These are phyloP conservation scores for Cryptocheilus praepositus DNA, from an alignment of 2,888 invertebrate genomes.

Conservation along the genomic window DNA sequence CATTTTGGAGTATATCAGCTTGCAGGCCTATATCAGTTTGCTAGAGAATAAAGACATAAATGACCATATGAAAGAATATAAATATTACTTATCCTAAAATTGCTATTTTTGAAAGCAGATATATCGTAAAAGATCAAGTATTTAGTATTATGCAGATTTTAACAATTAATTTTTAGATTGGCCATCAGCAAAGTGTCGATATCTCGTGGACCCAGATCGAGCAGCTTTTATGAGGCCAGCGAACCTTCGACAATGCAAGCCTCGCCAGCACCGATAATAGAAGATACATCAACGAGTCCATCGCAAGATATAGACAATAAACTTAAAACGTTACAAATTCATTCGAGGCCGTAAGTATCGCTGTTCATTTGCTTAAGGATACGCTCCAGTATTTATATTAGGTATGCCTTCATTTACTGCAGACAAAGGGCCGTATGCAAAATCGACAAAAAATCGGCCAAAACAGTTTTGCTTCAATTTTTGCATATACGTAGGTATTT, in stretches of 20 bases:
- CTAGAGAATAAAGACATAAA: too few relatives aligned
- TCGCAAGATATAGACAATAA: slow-evolving; percentile 68
- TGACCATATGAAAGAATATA: too few relatives aligned
- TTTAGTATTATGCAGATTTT: background rate
- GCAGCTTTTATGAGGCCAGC: slow-evolving; percentile 62
- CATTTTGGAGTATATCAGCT: too few relatives aligned
- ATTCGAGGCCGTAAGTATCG: slow-evolving; percentile 64
- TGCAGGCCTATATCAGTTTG: too few relatives aligned
- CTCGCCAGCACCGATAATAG: slow-evolving; percentile 62
- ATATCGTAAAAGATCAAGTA: background rate
- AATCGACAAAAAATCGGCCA: too few relatives aligned
- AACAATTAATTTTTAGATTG: slow-evolving; percentile 54
- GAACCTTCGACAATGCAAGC: slow-evolving; percentile 60
- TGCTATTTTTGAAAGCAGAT: background rate
- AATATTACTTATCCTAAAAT: background rate
- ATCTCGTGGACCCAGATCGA: slow-evolving; percentile 58
- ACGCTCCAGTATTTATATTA: background rate
- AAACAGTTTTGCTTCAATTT: too few relatives aligned
- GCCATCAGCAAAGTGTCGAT: slow-evolving; percentile 59
- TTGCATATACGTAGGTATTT: too few relatives aligned
- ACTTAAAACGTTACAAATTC: slow-evolving; percentile 69
- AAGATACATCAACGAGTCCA: slow-evolving; percentile 66
- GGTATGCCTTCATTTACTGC: background rate
- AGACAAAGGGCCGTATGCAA: background rate
- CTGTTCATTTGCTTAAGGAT: slow-evolving; percentile 7